Conservation (phyloP, 2,888 invertebrate genomes). For the Galerucella nymphaeae region DNA sequence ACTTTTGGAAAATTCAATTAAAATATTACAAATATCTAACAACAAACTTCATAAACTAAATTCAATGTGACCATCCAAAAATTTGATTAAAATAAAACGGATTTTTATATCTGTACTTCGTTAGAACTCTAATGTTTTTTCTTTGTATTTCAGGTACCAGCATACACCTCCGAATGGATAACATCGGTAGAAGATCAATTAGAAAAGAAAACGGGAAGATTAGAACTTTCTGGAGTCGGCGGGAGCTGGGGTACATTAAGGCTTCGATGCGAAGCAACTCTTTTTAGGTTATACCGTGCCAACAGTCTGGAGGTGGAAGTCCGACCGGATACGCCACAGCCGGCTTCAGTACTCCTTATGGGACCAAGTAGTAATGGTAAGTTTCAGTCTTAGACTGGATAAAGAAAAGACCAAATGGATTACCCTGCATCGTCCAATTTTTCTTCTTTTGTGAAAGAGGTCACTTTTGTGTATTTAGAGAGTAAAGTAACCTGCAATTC, state of each 20-base stretch:
- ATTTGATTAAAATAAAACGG: no score
- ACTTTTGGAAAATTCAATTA: neutral
- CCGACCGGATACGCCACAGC: conserved; percentile 71
- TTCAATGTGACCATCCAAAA: no score
- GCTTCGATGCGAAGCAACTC: conserved; percentile 73
- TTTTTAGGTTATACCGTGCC: conserved; percentile 72
- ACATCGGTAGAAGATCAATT: conserved; percentile 70
- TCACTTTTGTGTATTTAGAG: no score
- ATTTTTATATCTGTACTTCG: no score
- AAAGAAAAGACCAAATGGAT: no score
- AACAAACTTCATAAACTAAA: no score
- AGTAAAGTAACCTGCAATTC: no score
- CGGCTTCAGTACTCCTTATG: conserved; percentile 71
- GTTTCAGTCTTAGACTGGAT: neutral
- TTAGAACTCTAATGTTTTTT: no score
- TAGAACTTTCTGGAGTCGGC: conserved; percentile 69
- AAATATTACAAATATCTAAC: no score
- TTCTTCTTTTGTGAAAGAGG: no score
- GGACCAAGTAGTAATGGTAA: conserved; percentile 58
- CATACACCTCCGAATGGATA: conserved; percentile 71
- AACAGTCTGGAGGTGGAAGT: conserved; percentile 71
- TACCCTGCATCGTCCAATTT: no score
- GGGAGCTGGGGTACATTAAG: conserved; percentile 70
- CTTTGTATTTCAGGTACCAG: conserved; percentile 68
- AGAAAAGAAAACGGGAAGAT: conserved; percentile 70